Conservation (phyloP, 1,140 invertebrate species). For the Lanistes nyassanus region DNA sequence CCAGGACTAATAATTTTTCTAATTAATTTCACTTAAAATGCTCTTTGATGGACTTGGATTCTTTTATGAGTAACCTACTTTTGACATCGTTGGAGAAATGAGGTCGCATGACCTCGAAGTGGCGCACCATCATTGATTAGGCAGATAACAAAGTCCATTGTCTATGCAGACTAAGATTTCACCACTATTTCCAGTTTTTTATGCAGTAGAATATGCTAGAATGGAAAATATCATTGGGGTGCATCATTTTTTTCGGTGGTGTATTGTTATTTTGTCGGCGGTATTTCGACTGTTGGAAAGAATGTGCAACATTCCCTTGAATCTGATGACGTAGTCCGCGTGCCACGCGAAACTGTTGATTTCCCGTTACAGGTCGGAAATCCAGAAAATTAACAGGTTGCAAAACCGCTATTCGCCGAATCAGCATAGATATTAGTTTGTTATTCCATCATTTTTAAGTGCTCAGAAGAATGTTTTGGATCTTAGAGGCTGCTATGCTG, state of each 20-base stretch:
- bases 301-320: background rate
- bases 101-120: conserved; percentile 39
- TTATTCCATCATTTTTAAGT: too few species aligned
- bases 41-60: conserved; percentile 2
- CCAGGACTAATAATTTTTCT: background rate
- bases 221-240: background rate
- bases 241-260: background rate
- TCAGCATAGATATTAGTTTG: conserved; percentile 3
- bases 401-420: conserved; percentile 23
- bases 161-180: conserved; percentile 5
- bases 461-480: too few species aligned
- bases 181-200: background rate
- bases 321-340: conserved; percentile 13
- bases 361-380: conserved; percentile 20
- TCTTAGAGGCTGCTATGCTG: too few species aligned
- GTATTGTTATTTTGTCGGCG: background rate
- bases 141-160: conserved; percentile 26
- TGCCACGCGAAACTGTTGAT: conserved; percentile 30
- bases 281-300: background rate
- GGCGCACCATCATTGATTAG: conserved; percentile 20
- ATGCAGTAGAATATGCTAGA: background rate
- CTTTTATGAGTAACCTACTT: conserved; percentile 8
- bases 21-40: background rate
- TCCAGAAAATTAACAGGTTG: conserved; percentile 26
- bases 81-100: conserved; percentile 21